Percentiles rank a stretch among this genome's conserved stretches.
These are phyloP conservation scores for Ptychochromis oligacanthus DNA, from an alignment of 2,113 vertebrate genomes.

Conservation along the genomic window DNA sequence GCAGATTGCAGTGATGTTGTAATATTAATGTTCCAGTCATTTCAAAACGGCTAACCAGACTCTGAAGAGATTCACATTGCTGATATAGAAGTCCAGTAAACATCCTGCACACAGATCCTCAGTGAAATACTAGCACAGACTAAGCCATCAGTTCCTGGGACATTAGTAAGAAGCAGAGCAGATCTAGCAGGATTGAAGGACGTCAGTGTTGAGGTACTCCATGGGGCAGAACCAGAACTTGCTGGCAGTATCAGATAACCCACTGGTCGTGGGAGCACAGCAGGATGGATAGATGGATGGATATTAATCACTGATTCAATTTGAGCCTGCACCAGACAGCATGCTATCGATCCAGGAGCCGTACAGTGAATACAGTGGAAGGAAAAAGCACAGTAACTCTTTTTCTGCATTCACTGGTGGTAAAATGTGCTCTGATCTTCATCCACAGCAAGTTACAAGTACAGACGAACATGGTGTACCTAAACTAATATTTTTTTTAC, in stretches of 20 bases:
- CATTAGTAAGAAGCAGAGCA: not conserved
- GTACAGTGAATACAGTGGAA: not conserved
- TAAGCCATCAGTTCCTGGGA: not conserved
- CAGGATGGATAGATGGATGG: not conserved
- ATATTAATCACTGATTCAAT: slow-evolving; percentile 9
- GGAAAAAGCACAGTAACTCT: not conserved
- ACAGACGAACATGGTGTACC: not conserved
- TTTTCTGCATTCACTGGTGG: not conserved
- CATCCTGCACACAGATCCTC: not conserved
- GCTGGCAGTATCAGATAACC: not conserved
- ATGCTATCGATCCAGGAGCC: not conserved
- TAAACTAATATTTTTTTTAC: too few species aligned
- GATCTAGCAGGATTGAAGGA: not conserved
- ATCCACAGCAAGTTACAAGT: not conserved
- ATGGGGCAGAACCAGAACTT: not conserved
- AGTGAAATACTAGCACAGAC: too few species aligned
- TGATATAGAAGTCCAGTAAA: not conserved
- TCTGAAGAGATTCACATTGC: too few species aligned
- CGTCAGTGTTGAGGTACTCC: not conserved
- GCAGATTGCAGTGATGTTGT: too few species aligned
- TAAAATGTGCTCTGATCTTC: not conserved
- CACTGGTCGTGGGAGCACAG: not conserved
- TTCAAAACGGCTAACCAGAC: too few species aligned
- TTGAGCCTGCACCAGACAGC: not conserved
- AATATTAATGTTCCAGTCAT: too few species aligned